Percentiles rank a stretch among this genome's conserved stretches.
Evolutionary conservation across 2,113 vertebrate species (phyloP).

Genomic region (Alces alces): DNA sequence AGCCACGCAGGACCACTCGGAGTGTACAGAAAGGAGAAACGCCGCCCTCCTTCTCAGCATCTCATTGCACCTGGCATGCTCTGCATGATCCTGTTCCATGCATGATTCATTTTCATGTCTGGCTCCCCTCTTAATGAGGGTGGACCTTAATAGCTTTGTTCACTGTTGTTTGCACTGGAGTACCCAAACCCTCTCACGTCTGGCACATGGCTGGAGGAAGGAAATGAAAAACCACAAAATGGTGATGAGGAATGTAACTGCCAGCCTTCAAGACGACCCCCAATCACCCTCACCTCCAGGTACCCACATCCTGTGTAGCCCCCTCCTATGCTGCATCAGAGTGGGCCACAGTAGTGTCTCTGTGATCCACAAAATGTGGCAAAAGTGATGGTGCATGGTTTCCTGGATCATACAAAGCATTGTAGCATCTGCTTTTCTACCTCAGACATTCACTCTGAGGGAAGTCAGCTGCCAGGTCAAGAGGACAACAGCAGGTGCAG

Average conservation of each 20-base stretch:
- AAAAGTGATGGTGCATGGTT: accelerated
- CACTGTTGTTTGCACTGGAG: background rate
- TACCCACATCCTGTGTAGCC: accelerated
- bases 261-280: accelerated
- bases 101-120: too few species aligned
- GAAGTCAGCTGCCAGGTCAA: background rate
- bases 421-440: accelerated
- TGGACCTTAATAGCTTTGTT: background rate
- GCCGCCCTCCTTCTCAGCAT: accelerated
- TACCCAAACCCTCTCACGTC: background rate
- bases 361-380: background rate
- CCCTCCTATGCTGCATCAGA: background rate
- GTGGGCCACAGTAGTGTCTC: background rate
- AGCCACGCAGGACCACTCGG: background rate
- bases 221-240: background rate
- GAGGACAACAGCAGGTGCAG: background rate
- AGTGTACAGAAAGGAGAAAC: background rate
- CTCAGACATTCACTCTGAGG: background rate
- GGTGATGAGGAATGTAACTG: background rate
- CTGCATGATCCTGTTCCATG: background rate
- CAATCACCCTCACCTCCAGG: background rate
- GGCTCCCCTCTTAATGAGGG: background rate
- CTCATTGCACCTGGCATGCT: background rate
- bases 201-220: background rate
- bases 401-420: background rate